Evolutionary conservation across 2,888 invertebrate genomes (phyloP).

Genomic region (Callosobruchus maculatus): DNA sequence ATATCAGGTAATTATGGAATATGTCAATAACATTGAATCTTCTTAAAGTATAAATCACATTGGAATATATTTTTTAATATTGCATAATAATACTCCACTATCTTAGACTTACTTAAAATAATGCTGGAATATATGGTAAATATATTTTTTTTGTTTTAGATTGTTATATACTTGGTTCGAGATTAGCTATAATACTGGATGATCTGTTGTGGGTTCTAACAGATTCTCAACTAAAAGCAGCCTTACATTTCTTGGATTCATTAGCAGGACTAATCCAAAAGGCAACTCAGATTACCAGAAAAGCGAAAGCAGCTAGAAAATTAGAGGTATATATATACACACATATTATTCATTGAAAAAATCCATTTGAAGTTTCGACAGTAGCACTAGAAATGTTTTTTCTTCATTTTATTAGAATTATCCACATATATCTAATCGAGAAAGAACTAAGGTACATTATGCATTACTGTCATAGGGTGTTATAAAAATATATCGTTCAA

Average conservation of each 20-base stretch:
- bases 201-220: slow-evolving; percentile 96
- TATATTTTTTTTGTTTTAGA: slow-evolving; percentile 61
- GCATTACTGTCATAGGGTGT: too few relatives aligned
- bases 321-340: slow-evolving; percentile 59
- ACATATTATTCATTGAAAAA: too few relatives aligned
- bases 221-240: slow-evolving; percentile 92
- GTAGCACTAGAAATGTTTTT: too few relatives aligned
- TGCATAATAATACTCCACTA: too few relatives aligned
- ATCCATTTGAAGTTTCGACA: too few relatives aligned
- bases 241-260: slow-evolving; percentile 84
- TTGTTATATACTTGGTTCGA: slow-evolving; percentile 88
- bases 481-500: background rate
- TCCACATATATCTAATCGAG: too few relatives aligned
- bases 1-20: slow-evolving; percentile 61
- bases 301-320: slow-evolving; percentile 82
- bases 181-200: slow-evolving; percentile 88
- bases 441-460: too few relatives aligned
- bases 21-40: background rate
- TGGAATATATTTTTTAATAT: too few relatives aligned
- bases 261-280: slow-evolving; percentile 76
- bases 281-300: slow-evolving; percentile 74
- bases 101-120: too few relatives aligned
- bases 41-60: background rate
- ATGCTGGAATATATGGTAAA: too few relatives aligned
- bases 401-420: too few relatives aligned